A percentile compares a stretch with the other conserved stretches of the same genome.
Evolutionary conservation across 2,888 invertebrate species (phyloP).

Genomic region (Icerya purchasi): DNA sequence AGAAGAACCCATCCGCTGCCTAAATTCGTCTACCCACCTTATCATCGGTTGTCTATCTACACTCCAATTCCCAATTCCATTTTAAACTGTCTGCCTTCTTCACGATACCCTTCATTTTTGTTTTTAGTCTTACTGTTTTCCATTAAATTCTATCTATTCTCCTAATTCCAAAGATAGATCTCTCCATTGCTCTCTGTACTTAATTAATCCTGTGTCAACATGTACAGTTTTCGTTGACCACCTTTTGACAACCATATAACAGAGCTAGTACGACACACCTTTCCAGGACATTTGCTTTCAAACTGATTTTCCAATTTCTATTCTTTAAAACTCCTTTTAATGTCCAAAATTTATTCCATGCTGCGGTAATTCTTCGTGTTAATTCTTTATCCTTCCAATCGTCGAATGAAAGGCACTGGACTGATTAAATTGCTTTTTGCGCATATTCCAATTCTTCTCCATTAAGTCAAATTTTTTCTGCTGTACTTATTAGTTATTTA

Average conservation of each 20-base stretch:
- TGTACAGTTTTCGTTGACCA: background rate
- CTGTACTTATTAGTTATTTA: background rate
- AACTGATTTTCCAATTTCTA: background rate
- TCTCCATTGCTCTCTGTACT: background rate
- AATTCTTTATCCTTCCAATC: background rate
- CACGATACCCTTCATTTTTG: background rate
- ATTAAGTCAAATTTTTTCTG: background rate
- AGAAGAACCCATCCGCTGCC: too few species aligned
- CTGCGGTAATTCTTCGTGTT: background rate
- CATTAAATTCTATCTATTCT: too few species aligned
- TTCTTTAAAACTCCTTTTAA: background rate
- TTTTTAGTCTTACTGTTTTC: too few species aligned
- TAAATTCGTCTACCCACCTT: too few species aligned
- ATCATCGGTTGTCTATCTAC: too few species aligned
- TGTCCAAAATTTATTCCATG: background rate
- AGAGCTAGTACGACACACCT: background rate
- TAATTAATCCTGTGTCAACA: background rate
- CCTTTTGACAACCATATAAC: background rate
- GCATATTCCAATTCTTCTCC: background rate
- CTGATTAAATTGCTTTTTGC: background rate
- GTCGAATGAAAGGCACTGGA: too few species aligned
- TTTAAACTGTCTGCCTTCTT: background rate
- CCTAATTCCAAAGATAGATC: background rate
- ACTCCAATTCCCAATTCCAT: background rate
- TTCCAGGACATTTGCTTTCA: background rate